These are phyloP conservation scores for Mixornis gularis DNA, from an alignment of 2,113 vertebrate species.

Conservation along the genomic window DNA sequence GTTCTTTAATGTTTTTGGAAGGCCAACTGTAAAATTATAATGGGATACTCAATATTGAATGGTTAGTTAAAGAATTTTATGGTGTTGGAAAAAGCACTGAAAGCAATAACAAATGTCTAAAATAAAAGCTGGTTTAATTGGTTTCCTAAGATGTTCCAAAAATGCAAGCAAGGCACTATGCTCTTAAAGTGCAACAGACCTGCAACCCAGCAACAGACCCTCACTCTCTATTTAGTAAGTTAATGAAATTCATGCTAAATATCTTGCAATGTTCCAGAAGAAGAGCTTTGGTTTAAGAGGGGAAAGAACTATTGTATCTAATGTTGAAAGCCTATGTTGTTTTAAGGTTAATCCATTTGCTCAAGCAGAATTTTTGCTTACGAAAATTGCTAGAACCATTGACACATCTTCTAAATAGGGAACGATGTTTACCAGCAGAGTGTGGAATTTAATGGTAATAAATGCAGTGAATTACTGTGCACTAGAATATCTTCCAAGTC, in stretches of 20 bases:
- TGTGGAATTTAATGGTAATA: conserved; percentile 51
- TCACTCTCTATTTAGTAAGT: not conserved
- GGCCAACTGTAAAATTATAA: conserved; percentile 35
- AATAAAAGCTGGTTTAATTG: conserved; percentile 44
- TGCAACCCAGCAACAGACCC: not conserved
- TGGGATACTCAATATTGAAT: conserved; percentile 18
- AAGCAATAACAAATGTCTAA: conserved; percentile 15
- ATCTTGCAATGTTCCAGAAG: not conserved
- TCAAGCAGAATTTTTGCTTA: conserved; percentile 22
- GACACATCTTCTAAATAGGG: not conserved
- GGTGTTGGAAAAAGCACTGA: conserved; percentile 5
- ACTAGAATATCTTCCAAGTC: conserved; percentile 27
- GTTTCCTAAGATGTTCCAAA: not conserved
- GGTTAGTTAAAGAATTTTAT: not conserved
- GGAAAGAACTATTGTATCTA: not conserved
- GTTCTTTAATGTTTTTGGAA: conserved; percentile 51
- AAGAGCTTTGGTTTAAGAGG: not conserved
- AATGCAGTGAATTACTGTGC: conserved; percentile 10
- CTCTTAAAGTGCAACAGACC: not conserved
- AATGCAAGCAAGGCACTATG: conserved; percentile 5
- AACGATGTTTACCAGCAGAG: conserved; percentile 33
- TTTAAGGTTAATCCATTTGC: conserved; percentile 23
- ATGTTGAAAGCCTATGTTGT: not conserved
- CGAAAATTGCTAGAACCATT: conserved; percentile 9
- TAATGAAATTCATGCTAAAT: not conserved